Base-by-base conservation (phyloP, 2,888 invertebrate genomes). In the Galerucella nymphaeae region DNA sequence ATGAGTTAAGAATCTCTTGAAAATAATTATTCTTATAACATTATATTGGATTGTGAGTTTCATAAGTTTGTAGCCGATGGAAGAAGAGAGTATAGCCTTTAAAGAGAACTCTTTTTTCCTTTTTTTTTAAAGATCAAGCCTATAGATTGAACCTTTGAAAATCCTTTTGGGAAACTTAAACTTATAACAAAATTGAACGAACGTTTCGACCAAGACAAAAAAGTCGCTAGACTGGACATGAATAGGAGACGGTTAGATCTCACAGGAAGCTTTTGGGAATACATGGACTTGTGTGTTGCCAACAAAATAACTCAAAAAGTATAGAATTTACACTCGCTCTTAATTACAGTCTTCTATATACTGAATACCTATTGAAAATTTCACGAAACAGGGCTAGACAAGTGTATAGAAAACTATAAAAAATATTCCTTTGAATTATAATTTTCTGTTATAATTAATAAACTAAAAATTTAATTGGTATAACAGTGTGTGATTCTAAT, bases 91-190 rank as follows among this genome's bases (percentile, higher is more conserved):
- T n/a, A n/a, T n/a, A n/a, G n/a, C n/a, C n/a, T n/a, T n/a, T n/a
- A n/a, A n/a, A n/a, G n/a, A n/a, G n/a, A n/a, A n/a, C n/a, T n/a
- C n/a, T n/a, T n/a, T n/a, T n/a, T n/a, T n/a, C n/a, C n/a, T n/a
- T n/a, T n/a, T n/a, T n/a, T n/a, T n/a, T n/a, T n/a, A n/a, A n/a
- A n/a, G n/a, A n/a, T n/a, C n/a, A n/a, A n/a, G n/a, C n/a, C n/a
- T n/a, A n/a, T n/a, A n/a, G n/a, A n/a, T n/a, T n/a, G n/a, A n/a
- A n/a, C n/a, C n/a, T n/a, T n/a, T n/a, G n/a, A n/a, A n/a, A n/a
- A 76, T 77, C 74, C 78, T 74, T 73, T 45, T 57, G 77, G 76
- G 77, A 66, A 53, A 66, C 72, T 71, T 77, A 75, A 76, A 23
- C n/a, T n/a, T 23, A 74, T 77, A 72, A 73, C 72, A 75, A 75